Base-by-base conservation (phyloP, 64 coral and sea anemone species). In the Actinia tenebrosa region DNA sequence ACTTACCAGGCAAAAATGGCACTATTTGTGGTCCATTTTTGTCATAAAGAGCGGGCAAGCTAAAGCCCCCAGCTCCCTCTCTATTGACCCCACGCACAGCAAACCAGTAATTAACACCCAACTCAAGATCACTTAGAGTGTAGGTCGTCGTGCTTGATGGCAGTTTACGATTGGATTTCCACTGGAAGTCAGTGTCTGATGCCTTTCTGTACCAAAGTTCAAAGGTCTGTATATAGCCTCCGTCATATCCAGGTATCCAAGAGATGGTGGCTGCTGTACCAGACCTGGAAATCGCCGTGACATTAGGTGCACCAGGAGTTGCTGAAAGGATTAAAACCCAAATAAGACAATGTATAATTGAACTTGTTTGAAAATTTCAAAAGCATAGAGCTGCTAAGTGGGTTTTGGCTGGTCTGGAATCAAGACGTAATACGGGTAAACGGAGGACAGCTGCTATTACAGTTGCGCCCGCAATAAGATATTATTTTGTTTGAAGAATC, bases 171-270 rank as follows among this genome's bases (percentile, higher is more conserved):
- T 90, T 88, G 9, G 30, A 58, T 63, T 72, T 60, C 96, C 96
- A 98, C 16, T 98, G 80, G 20, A 86, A 88, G 50, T 98, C 96
- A 71, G 81, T 60, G 78, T 84, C 80, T 53, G 89, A 84, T 8
- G 80, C 56, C 30, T 66, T 81, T 3, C 87, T 89, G 45, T 98
- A 87, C 96, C 96, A 98, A n/a, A 98, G 80, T 43, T 94, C 92
- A 68, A 98, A 84, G 26, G 56, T 68, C 71, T 98, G 96, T 10
- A 87, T 71, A 81, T 84, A 92, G 1, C 96, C 96, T 23, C 96
- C 96, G 86, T 94, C 88, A 84, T 98, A 95, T 22, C 96, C 96
- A 85, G 89, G 89, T 45, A 78, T 75, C 96, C 96, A 98, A 47
- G 25, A 88, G 10, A 98, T 63, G 37, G 87, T 68, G 7, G 88